phyloP scores from a whole-genome alignment of 2,888 invertebrate species.

The Noctua pronuba region DNA sequence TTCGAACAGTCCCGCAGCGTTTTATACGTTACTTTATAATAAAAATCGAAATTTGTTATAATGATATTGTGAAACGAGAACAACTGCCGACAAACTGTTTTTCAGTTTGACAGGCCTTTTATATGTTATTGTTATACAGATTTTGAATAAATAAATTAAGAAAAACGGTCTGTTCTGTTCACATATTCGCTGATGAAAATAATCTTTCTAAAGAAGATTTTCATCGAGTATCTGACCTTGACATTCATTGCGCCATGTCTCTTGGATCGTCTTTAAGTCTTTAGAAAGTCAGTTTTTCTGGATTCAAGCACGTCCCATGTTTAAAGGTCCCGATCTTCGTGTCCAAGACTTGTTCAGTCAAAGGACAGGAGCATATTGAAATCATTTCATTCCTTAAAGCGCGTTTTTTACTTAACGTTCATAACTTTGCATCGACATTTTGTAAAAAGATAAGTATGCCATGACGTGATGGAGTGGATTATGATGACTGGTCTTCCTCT shows the following conservation, averaged over 20 bases:
- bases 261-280: neutral
- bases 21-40: too few species aligned
- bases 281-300: constrained; percentile 8
- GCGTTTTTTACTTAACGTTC: neutral
- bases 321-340: neutral
- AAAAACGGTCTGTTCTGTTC: neutral
- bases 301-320: constrained; percentile 26
- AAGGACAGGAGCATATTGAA: constrained; percentile 33
- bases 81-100: too few species aligned
- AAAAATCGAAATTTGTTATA: too few species aligned
- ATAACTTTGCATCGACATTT: neutral
- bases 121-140: too few species aligned
- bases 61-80: too few species aligned
- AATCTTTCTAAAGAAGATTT: neutral
- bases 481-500: neutral
- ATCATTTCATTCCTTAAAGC: constrained; percentile 16
- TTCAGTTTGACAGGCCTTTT: too few species aligned
- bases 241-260: neutral
- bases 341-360: constrained; percentile 12
- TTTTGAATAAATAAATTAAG: too few species aligned
- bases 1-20: too few species aligned
- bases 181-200: neutral
- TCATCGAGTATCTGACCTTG: neutral
- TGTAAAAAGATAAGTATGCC: neutral
- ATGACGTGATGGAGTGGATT: neutral